A percentile compares a stretch with the other conserved stretches of the same genome.
These are phyloP conservation scores for Tinea pellionella DNA, from an alignment of 2,888 invertebrate species.

Conservation along the genomic window DNA sequence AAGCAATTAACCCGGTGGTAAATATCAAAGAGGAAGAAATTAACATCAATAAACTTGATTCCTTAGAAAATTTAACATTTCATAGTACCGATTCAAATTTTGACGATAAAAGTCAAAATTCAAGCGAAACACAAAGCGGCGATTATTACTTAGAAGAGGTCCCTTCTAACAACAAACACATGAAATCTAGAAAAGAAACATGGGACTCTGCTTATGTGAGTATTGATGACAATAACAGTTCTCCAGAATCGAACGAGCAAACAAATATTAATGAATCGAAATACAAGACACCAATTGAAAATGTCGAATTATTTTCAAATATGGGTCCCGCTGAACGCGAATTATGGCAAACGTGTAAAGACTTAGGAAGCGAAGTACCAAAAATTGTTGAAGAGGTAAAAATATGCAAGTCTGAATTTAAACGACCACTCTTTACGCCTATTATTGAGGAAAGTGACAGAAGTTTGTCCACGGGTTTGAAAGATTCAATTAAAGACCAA, in stretches of 20 bases:
- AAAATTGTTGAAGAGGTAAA: slow-evolving; percentile 33
- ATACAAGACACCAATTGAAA: slow-evolving; percentile 24
- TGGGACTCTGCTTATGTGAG: slow-evolving; percentile 69
- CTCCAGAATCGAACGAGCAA: slow-evolving; percentile 41
- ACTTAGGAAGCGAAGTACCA: slow-evolving; percentile 30
- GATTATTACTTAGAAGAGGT: background rate
- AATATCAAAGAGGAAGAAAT: background rate
- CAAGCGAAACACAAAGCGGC: background rate
- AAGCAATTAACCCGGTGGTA: slow-evolving; percentile 15
- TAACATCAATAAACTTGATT: background rate
- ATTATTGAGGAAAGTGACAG: slow-evolving; percentile 57
- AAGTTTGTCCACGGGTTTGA: slow-evolving; percentile 37
- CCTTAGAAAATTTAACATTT: slow-evolving; percentile 27
- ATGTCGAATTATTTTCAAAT: slow-evolving; percentile 33
- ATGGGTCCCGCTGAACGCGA: slow-evolving; percentile 62
- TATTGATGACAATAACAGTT: slow-evolving; percentile 59
- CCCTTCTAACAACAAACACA: slow-evolving; percentile 21
- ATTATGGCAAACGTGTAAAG: slow-evolving; percentile 48
- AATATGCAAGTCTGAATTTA: slow-evolving; percentile 35
- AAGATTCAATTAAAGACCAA: slow-evolving; percentile 25
- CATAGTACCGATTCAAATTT: slow-evolving; percentile 40
- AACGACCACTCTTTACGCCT: slow-evolving; percentile 46
- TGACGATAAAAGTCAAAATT: background rate
- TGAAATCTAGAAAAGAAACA: slow-evolving; percentile 47
- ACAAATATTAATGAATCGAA: slow-evolving; percentile 24